Evolutionary conservation across 1,140 invertebrate species (phyloP).

Genomic region (Spodoptera frugiperda): DNA sequence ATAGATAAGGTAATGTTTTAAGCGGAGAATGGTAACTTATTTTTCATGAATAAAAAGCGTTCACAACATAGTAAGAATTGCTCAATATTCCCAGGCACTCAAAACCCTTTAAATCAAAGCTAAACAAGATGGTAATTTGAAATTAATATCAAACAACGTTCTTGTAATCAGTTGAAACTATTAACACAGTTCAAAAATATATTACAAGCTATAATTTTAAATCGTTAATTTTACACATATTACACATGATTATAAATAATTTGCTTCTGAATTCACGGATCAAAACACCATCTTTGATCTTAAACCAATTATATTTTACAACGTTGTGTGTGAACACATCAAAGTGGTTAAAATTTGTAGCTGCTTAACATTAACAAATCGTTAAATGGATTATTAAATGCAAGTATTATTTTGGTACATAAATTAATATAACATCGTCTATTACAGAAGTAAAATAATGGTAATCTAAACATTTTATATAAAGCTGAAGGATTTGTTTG

Average conservation of each 20-base stretch:
- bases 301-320: conserved; percentile 13
- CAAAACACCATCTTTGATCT: conserved; percentile 18
- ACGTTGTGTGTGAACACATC: conserved; percentile 5
- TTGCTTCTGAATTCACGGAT: conserved; percentile 1
- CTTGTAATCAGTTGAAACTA: no score
- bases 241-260: conserved; percentile 9
- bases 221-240: background rate
- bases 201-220: background rate
- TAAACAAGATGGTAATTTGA: no score
- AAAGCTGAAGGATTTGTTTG: no score
- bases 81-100: no score
- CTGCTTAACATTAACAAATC: background rate
- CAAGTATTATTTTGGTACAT: background rate
- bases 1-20: no score
- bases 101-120: no score
- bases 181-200: background rate
- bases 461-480: no score
- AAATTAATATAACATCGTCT: background rate
- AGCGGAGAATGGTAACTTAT: no score
- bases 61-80: no score
- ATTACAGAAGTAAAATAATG: no score
- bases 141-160: no score
- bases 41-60: no score
- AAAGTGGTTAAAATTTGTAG: background rate
- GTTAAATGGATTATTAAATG: conserved; percentile 8